Percentiles rank a stretch among this genome's conserved stretches.
Conservation (phyloP, 2,888 invertebrate genomes). For the Pachydiplax longipennis region DNA sequence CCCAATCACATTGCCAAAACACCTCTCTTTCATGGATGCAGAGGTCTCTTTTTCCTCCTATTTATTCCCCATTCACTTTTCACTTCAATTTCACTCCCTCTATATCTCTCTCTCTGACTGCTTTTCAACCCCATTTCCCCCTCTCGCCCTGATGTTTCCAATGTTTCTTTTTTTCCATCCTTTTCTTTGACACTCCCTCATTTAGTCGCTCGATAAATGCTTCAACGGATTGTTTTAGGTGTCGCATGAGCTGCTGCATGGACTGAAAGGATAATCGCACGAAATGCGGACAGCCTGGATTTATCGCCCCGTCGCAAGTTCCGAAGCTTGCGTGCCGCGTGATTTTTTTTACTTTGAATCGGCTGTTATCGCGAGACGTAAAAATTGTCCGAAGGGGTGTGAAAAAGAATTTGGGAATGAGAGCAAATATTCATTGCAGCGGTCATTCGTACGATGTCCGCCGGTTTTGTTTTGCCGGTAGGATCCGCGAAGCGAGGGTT, state of each 20-base stretch:
- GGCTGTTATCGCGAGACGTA: too few species aligned
- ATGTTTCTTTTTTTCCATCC: background rate
- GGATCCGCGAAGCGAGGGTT: too few species aligned
- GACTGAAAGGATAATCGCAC: background rate
- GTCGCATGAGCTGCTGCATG: background rate
- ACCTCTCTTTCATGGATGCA: background rate
- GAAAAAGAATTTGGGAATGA: too few species aligned
- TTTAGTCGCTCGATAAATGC: constrained; percentile 30
- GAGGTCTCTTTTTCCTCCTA: background rate
- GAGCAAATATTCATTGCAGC: too few species aligned
- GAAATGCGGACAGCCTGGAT: background rate
- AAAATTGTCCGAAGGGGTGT: too few species aligned
- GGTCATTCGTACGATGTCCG: too few species aligned
- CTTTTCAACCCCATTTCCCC: background rate
- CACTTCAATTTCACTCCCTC: too few species aligned
- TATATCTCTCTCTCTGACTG: background rate
- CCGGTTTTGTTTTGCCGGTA: too few species aligned
- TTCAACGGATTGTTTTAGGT: constrained; percentile 10
- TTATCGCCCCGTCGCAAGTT: background rate
- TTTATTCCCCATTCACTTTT: background rate
- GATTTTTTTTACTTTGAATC: too few species aligned
- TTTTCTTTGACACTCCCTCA: background rate
- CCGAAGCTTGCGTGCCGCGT: too few species aligned
- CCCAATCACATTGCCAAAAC: background rate
- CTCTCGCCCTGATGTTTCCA: background rate